phyloP scores from a whole-genome alignment of 2,888 invertebrate species.

The Lepidochitona cinerea region DNA sequence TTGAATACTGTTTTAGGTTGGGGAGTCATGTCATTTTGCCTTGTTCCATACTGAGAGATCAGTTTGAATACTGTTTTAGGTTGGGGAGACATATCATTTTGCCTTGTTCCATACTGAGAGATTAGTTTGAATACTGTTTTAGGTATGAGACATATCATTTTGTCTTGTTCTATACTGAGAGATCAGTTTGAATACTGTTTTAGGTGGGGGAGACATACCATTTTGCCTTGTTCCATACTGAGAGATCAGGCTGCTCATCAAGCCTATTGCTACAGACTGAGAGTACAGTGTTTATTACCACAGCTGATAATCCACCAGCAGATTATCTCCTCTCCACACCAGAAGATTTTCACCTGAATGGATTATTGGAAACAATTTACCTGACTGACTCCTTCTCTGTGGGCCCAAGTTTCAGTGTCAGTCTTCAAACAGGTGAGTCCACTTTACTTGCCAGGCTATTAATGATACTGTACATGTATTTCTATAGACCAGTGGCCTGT shows the following conservation, averaged over 20 bases:
- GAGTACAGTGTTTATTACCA: conserved; percentile 40
- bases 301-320: conserved; percentile 36
- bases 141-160: too few relatives aligned
- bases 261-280: conserved; percentile 50
- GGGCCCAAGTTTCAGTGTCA: conserved; percentile 44
- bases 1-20: too few relatives aligned
- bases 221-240: conserved; percentile 53
- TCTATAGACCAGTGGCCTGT: background rate
- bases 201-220: conserved; percentile 35
- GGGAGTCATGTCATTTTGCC: too few relatives aligned
- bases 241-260: conserved; percentile 48
- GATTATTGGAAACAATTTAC: conserved; percentile 43
- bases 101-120: too few relatives aligned
- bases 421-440: conserved; percentile 27
- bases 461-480: background rate
- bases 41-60: too few relatives aligned
- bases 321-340: conserved; percentile 47
- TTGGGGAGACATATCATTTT: too few relatives aligned
- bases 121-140: too few relatives aligned
- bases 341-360: conserved; percentile 54
- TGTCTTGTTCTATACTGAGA: too few relatives aligned
- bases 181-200: background rate
- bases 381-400: conserved; percentile 51
- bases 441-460: background rate
- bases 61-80: too few relatives aligned